These are phyloP conservation scores for Chionomys nivalis DNA, from an alignment of 2,113 vertebrate species.

Conservation along the genomic window DNA sequence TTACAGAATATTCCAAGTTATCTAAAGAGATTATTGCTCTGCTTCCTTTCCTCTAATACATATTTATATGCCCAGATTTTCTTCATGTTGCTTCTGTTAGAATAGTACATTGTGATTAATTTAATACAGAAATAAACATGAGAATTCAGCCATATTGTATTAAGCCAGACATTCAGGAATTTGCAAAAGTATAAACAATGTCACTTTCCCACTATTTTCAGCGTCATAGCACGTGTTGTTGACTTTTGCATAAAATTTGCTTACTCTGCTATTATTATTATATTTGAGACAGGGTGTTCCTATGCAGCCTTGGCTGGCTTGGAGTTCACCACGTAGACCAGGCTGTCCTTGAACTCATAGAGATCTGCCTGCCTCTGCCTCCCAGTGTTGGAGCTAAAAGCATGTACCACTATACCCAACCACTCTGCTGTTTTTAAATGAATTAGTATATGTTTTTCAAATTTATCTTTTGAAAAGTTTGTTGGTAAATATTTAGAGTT, in stretches of 20 bases:
- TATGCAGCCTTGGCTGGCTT: not conserved
- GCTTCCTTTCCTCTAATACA: not conserved
- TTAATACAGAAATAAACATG: not conserved
- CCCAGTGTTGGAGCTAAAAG: not conserved
- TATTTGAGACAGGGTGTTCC: not conserved
- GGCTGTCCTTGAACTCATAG: not conserved
- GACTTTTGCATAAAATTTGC: not conserved
- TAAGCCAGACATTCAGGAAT: conserved; percentile 35
- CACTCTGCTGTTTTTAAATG: not conserved
- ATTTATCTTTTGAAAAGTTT: not conserved
- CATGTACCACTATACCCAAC: not conserved
- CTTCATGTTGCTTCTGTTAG: not conserved
- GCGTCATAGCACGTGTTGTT: not conserved
- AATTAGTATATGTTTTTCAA: not conserved
- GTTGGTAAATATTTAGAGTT: conserved; percentile 24
- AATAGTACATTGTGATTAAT: not conserved
- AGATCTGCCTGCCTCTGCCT: not conserved
- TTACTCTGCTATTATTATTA: not conserved
- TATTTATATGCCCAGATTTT: conserved; percentile 2
- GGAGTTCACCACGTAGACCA: not conserved
- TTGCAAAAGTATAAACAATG: conserved; percentile 19
- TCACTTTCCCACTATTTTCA: not conserved
- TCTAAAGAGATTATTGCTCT: conserved; percentile 24
- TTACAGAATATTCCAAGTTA: conserved; percentile 20
- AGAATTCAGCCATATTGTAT: not conserved